Conservation (phyloP, 2,797 vertebrate species). For the Gallinago nigripennis region DNA sequence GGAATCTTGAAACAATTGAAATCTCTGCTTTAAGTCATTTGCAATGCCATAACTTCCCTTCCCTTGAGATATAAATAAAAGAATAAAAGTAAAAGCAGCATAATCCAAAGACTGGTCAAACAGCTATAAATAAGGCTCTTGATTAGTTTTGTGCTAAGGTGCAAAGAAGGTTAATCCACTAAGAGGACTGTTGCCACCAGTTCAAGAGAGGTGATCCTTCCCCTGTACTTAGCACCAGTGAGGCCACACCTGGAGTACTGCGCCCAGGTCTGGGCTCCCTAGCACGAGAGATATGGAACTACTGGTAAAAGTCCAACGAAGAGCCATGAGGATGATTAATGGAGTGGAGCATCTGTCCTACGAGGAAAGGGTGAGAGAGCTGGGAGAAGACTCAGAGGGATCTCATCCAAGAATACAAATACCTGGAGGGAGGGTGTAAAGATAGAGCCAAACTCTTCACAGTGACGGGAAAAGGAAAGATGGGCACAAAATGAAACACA, state of each 20-base stretch:
- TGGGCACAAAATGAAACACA: background rate
- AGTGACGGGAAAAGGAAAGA: background rate
- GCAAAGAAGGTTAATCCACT: background rate
- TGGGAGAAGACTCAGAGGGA: background rate
- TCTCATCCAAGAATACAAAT: background rate
- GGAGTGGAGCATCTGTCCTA: background rate
- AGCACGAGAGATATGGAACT: background rate
- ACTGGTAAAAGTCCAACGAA: background rate
- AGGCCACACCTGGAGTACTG: background rate
- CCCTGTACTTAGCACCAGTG: background rate
- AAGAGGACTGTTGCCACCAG: background rate
- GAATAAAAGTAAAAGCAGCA: background rate
- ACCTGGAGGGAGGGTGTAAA: background rate
- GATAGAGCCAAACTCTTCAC: background rate
- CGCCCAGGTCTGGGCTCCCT: background rate
- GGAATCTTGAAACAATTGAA: background rate
- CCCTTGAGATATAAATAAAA: background rate
- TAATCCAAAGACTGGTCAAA: background rate
- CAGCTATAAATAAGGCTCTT: background rate
- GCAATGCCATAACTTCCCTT: background rate
- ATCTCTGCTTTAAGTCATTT: background rate
- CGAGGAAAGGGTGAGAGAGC: background rate
- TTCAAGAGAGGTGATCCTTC: rapidly evolving
- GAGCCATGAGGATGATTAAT: background rate
- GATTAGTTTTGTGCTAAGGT: background rate